These are phyloP conservation scores for Okamejei kenojei DNA, from an alignment of 2,797 vertebrate species.

Conservation along the genomic window DNA sequence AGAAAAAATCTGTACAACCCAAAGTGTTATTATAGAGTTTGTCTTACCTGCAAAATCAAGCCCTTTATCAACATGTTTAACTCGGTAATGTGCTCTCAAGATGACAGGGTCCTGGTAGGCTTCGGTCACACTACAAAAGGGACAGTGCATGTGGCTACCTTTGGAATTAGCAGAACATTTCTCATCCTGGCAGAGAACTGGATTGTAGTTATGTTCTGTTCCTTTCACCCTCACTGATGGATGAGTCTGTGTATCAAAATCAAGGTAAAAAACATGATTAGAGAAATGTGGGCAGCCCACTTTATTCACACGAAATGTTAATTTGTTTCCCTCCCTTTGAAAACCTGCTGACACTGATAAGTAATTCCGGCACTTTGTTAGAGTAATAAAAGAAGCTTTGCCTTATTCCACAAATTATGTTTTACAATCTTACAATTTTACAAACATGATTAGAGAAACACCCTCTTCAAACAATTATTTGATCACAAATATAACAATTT, in stretches of 20 bases:
- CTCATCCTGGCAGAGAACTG: conserved; percentile 52
- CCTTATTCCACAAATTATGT: not conserved
- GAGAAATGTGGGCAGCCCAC: not conserved
- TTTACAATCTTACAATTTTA: not conserved
- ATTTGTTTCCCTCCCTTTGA: no score
- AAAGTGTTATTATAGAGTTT: not conserved
- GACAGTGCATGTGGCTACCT: conserved; percentile 50
- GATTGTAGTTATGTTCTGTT: conserved; percentile 47
- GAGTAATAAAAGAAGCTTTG: not conserved
- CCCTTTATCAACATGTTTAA: conserved; percentile 51
- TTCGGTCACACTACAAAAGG: conserved; percentile 47
- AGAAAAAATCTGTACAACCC: not conserved
- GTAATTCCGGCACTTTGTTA: no score
- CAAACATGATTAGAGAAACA: no score
- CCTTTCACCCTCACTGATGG: conserved; percentile 47
- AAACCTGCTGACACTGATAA: no score
- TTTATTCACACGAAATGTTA: no score
- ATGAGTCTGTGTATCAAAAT: conserved; percentile 44
- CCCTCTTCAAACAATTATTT: not conserved
- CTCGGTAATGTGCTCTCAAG: conserved; percentile 47
- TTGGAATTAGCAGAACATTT: conserved; percentile 44
- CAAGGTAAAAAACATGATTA: conserved; percentile 15
- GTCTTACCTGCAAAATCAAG: conserved; percentile 50
- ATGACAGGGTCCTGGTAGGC: conserved; percentile 49
- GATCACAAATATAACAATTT: not conserved